Conservation (phyloP, 2,113 vertebrate species). For the Caranx melampygus region DNA sequence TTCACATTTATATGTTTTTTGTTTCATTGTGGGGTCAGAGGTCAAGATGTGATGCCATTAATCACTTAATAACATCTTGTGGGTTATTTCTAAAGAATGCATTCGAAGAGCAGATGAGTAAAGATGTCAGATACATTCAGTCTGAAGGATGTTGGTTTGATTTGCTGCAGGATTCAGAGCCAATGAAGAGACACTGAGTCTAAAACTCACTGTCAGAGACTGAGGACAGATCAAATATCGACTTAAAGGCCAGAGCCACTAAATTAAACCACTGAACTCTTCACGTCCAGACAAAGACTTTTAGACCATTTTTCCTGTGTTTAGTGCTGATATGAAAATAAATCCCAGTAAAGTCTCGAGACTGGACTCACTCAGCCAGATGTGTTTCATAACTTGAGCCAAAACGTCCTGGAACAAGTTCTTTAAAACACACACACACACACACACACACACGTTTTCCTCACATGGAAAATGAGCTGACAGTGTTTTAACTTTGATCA, state of each 20-base stretch:
- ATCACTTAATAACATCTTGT: too few relatives aligned
- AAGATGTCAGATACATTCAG: too few relatives aligned
- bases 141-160: not conserved
- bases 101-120: too few relatives aligned
- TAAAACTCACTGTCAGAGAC: not conserved
- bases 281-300: too few relatives aligned
- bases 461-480: not conserved
- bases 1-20: too few relatives aligned
- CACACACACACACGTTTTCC: not conserved
- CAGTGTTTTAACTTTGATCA: not conserved
- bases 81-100: too few relatives aligned
- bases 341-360: not conserved
- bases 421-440: not conserved
- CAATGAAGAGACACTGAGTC: not conserved
- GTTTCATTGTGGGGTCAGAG: too few relatives aligned
- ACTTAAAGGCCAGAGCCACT: not conserved
- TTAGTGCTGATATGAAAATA: not conserved
- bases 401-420: constrained; percentile 7
- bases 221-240: too few relatives aligned
- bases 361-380: constrained; percentile 1
- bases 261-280: too few relatives aligned
- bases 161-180: not conserved
- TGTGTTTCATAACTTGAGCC: not conserved
- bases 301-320: too few relatives aligned
- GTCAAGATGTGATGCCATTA: too few relatives aligned